Conservation (phyloP, 2,113 vertebrate species). For the Phainopepla nitens region DNA sequence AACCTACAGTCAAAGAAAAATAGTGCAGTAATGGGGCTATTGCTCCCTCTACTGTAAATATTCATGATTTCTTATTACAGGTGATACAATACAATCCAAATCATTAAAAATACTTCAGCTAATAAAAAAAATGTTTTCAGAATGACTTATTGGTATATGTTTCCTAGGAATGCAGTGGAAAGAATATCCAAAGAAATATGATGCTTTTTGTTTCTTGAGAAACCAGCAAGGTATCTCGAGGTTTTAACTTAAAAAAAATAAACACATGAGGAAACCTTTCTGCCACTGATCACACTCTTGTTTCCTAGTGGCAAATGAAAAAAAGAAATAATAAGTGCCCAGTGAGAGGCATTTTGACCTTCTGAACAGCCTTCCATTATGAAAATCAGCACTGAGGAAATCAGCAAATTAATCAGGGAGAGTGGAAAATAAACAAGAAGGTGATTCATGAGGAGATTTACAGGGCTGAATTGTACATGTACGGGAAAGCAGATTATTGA, state of each 20-base stretch:
- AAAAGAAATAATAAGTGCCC: not conserved
- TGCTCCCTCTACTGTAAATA: slow-evolving; percentile 78
- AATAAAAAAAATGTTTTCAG: not conserved
- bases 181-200: not conserved
- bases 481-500: not conserved
- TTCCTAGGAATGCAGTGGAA: not conserved
- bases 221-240: not conserved
- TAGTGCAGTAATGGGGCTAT: slow-evolving; percentile 38
- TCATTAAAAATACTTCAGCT: not conserved
- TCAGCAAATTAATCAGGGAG: slow-evolving; percentile 8
- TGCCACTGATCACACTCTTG: not conserved
- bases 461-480: not conserved
- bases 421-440: slow-evolving; percentile 21
- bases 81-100: not conserved
- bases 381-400: not conserved
- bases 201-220: not conserved
- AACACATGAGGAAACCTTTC: not conserved
- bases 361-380: not conserved
- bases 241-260: not conserved
- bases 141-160: not conserved
- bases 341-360: not conserved
- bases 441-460: slow-evolving; percentile 42
- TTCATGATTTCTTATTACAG: not conserved
- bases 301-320: not conserved
- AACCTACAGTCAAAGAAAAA: not conserved